These are phyloP conservation scores for Nipponia nippon DNA, from an alignment of 2,113 vertebrate genomes.

Conservation along the genomic window DNA sequence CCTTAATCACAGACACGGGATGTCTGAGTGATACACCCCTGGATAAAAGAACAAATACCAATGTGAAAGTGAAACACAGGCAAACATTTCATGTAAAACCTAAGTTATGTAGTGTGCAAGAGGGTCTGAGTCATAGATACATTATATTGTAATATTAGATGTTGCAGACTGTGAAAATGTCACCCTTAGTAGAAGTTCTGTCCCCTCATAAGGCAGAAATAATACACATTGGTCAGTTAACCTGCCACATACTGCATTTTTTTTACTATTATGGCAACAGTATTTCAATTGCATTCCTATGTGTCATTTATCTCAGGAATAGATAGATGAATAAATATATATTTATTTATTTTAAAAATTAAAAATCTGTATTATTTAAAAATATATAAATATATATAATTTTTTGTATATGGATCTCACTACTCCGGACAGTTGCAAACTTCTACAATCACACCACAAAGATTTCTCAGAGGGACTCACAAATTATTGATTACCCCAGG, in stretches of 20 bases:
- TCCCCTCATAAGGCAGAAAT: neutral
- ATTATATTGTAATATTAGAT: neutral
- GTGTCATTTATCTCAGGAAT: neutral
- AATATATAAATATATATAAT: neutral
- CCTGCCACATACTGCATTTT: neutral
- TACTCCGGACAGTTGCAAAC: neutral
- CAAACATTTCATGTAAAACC: neutral
- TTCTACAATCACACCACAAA: neutral
- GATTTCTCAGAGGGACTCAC: neutral
- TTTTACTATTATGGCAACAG: neutral
- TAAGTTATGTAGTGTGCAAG: neutral
- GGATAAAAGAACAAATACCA: neutral
- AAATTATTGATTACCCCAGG: neutral
- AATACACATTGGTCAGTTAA: neutral
- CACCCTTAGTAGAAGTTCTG: neutral
- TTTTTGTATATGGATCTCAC: neutral
- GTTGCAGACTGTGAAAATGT: neutral
- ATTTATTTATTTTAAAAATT: neutral
- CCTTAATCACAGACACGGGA: neutral
- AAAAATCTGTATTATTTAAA: neutral
- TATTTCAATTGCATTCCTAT: neutral
- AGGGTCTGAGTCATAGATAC: neutral
- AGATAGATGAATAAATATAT: neutral
- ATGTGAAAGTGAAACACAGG: neutral
- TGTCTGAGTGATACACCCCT: neutral